Evolutionary conservation across 2,888 invertebrate genomes (phyloP).

Genomic region (Anodontia alba): DNA sequence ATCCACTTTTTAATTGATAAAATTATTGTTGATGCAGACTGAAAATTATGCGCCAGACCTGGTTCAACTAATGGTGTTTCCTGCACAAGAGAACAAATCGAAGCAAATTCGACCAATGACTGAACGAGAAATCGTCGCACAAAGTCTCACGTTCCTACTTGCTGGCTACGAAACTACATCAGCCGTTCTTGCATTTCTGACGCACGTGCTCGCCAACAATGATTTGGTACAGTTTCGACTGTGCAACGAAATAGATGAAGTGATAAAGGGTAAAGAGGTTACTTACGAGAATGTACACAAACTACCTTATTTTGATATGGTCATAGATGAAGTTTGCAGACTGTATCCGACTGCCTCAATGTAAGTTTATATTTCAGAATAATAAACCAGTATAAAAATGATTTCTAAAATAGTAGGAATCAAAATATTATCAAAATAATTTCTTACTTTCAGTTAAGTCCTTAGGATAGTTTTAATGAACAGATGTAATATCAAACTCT

Average conservation of each 20-base stretch:
- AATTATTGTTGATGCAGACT: no score
- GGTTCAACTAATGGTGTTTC: slow-evolving; percentile 85
- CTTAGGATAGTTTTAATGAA: no score
- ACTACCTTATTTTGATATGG: slow-evolving; percentile 84
- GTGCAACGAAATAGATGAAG: slow-evolving; percentile 83
- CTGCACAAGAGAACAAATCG: slow-evolving; percentile 47
- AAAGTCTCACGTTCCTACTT: slow-evolving; percentile 85
- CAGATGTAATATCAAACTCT: no score
- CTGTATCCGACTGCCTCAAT: slow-evolving; percentile 84
- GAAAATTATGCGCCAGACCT: slow-evolving; percentile 79
- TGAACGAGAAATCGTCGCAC: slow-evolving; percentile 80
- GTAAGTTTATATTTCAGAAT: slow-evolving; percentile 65
- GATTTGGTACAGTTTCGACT: slow-evolving; percentile 85
- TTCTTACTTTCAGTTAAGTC: no score
- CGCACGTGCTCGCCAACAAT: slow-evolving; percentile 85
- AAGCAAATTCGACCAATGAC: slow-evolving; percentile 60
- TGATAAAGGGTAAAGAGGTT: slow-evolving; percentile 72
- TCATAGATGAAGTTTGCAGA: slow-evolving; percentile 85
- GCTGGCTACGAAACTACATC: slow-evolving; percentile 87
- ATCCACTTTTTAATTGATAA: no score
- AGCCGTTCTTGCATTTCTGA: slow-evolving; percentile 85
- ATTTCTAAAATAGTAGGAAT: neutral
- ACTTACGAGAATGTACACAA: slow-evolving; percentile 81
- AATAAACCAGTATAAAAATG: neutral
- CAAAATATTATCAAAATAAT: neutral